Percentiles rank a stretch among this genome's conserved stretches.
Evolutionary conservation across 2,797 vertebrate genomes (phyloP).

Genomic region (Cirrhinus molitorella): DNA sequence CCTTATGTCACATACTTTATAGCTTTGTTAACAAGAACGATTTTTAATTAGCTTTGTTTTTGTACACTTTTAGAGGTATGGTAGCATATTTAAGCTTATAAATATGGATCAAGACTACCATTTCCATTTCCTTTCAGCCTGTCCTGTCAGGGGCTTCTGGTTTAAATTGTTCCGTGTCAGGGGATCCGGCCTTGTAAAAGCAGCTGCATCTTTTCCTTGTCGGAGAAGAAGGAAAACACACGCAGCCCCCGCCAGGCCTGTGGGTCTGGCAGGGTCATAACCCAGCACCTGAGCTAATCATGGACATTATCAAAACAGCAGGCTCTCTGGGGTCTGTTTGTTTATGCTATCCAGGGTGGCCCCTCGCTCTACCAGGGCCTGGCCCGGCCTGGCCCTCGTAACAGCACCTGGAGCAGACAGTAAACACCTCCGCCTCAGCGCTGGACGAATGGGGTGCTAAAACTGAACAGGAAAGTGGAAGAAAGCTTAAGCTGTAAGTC

Average conservation of each 20-base stretch:
- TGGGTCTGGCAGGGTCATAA: conserved; percentile 77
- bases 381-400: conserved; percentile 39
- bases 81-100: too few species aligned
- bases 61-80: not conserved
- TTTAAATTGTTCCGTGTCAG: conserved; percentile 51
- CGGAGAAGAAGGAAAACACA: conserved; percentile 75
- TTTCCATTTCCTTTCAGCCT: not conserved
- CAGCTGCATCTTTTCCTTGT: conserved; percentile 78
- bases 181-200: conserved; percentile 48
- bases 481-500: conserved; percentile 8
- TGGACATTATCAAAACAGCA: conserved; percentile 75
- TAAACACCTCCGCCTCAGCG: conserved; percentile 41
- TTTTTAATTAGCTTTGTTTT: not conserved
- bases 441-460: conserved; percentile 38
- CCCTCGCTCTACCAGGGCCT: conserved; percentile 58
- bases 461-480: conserved; percentile 35
- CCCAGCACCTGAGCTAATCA: conserved; percentile 80
- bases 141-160: conserved; percentile 19
- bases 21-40: not conserved
- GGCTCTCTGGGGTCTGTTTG: conserved; percentile 69
- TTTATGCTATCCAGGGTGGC: conserved; percentile 78
- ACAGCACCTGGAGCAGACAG: conserved; percentile 49
- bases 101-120: too few species aligned
- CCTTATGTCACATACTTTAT: not conserved
- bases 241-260: conserved; percentile 67